phyloP scores from a whole-genome alignment of 2,113 vertebrate genomes.

The Erpornis zantholeuca region DNA sequence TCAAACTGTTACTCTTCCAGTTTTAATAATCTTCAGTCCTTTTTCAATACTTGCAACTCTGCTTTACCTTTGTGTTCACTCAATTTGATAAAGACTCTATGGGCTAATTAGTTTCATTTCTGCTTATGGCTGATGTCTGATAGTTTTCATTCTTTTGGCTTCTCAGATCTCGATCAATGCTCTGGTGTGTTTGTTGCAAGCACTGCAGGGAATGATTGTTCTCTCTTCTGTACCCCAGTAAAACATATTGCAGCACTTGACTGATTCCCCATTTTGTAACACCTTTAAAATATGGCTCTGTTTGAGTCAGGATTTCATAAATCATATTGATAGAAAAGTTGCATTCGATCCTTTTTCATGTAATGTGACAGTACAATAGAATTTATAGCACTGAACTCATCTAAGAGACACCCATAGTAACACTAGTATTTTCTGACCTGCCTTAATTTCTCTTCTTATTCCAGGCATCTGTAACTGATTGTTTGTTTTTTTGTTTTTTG shows the following conservation, averaged over 20 bases:
- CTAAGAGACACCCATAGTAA: background rate
- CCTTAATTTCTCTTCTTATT: background rate
- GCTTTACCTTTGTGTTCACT: constrained; percentile 11
- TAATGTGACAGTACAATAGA: background rate
- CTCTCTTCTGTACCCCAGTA: background rate
- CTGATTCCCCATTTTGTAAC: background rate
- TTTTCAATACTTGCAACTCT: background rate
- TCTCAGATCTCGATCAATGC: background rate
- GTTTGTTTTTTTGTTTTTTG: background rate
- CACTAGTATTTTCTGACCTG: background rate
- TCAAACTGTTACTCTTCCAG: background rate
- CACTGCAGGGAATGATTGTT: background rate
- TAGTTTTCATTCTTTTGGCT: constrained; percentile 29
- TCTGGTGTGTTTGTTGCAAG: background rate
- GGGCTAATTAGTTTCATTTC: constrained; percentile 16
- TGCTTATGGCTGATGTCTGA: background rate
- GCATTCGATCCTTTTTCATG: background rate
- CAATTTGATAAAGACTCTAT: background rate
- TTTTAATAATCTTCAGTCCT: background rate
- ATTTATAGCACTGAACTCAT: background rate
- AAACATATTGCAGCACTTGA: background rate
- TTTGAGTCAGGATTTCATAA: background rate
- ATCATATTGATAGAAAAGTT: background rate
- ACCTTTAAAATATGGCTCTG: background rate
- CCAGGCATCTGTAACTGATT: background rate